Base-by-base conservation (phyloP, 2,113 vertebrate genomes). In the Puma concolor region DNA sequence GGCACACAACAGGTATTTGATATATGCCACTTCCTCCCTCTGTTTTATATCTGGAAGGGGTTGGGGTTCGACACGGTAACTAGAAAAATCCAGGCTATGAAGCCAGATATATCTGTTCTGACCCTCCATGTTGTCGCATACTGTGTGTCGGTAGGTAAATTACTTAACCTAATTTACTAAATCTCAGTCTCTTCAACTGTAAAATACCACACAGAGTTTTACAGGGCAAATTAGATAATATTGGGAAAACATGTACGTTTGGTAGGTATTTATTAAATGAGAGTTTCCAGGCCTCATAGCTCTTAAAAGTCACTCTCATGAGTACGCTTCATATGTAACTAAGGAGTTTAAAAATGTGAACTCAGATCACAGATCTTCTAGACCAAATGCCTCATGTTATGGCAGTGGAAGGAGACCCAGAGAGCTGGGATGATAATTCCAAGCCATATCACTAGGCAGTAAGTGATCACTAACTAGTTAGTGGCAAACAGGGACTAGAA, bases 131-230 rank as follows among this genome's bases (percentile, higher is more conserved):
- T 54, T 54, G 69, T 31, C 25, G 31, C 2, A 7, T 29, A 48
- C 19, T 48, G 5, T 71, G 41, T 88, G n/a, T 82, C 74, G 54
- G 82, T 79, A 84, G 93, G 77, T 66, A 72, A 96, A 41, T 60
- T 83, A 80, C 38, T 98, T 88, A 88, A 95, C 33, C 64, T 84
- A 71, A 84, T 88, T 92, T 50, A 69, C 60, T 91, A 79, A 95
- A 72, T 85, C 38, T 94, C 21, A 91, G 64, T 63, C 84, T 93
- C 92, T 95, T 54, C 44, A 38, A 74, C 80, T 95, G 13, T 66
- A 93, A 96, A 97, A 94, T 87, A 82, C 33, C 57, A 95, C 38
- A n/a, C 23, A 66, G 90, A 93, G 27, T 69, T 91, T 94, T n/a
- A 86, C 81, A 94, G 38, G 91, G 9, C 64, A 86, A 96, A 94